These are phyloP conservation scores for Dolichoris vasculosae DNA, from an alignment of 1,140 invertebrate genomes.

Conservation along the genomic window DNA sequence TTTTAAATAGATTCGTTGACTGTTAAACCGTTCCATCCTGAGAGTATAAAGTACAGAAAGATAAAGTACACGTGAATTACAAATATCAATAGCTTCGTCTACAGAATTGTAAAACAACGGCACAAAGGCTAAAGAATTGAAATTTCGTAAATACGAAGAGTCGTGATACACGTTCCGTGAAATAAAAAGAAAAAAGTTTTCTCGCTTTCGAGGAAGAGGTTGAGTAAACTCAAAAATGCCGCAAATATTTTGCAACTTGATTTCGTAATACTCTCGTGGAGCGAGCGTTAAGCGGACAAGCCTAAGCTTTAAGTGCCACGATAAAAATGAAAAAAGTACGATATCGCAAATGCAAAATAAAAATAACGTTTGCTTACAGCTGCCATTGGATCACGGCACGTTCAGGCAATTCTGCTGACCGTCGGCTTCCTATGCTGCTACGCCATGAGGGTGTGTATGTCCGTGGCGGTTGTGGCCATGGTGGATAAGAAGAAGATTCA, in stretches of 20 bases:
- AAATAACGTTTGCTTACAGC: conserved; percentile 47
- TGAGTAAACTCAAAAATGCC: background rate
- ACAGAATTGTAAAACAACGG: too few species aligned
- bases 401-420: conserved; percentile 80
- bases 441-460: conserved; percentile 80
- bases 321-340: background rate
- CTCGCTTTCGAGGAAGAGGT: background rate
- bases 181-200: background rate
- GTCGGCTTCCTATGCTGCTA: conserved; percentile 79
- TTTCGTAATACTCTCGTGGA: background rate
- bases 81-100: too few species aligned
- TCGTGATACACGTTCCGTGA: background rate
- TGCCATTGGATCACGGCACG: conserved; percentile 78
- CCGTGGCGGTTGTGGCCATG: conserved; percentile 85
- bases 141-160: background rate
- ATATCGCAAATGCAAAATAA: background rate
- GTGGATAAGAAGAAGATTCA: conserved; percentile 68
- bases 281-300: background rate
- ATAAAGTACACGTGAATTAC: too few species aligned
- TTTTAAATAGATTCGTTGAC: too few species aligned
- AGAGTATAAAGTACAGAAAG: too few species aligned
- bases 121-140: too few species aligned
- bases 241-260: background rate
- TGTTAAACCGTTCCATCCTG: too few species aligned
- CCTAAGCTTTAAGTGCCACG: background rate